Conservation (phyloP, 2,797 vertebrate genomes). For the Chloroceryle inda region DNA sequence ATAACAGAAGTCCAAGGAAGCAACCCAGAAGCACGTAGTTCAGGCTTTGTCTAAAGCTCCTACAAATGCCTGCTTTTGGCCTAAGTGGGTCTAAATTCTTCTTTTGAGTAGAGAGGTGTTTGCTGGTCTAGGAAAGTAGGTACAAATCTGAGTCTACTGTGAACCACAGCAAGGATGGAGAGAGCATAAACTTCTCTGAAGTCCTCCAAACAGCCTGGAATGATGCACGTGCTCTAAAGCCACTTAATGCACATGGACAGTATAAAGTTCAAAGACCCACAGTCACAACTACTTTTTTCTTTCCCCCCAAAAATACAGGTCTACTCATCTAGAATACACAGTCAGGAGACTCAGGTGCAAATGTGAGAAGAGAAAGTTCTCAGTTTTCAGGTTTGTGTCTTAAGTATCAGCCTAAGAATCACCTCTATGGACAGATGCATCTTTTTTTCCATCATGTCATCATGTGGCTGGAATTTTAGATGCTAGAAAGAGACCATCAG, state of each 20-base stretch:
- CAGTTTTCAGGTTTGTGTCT: rapidly evolving
- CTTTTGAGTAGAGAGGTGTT: neutral
- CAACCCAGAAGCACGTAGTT: neutral
- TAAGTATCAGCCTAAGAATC: neutral
- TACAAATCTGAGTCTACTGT: neutral
- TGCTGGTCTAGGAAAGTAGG: neutral
- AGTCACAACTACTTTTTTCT: neutral
- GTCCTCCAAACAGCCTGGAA: rapidly evolving
- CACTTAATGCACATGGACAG: rapidly evolving
- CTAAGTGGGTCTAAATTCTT: neutral
- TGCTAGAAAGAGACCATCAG: neutral
- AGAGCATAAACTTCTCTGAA: neutral
- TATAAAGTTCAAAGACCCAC: rapidly evolving
- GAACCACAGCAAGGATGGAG: neutral
- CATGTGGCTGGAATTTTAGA: neutral
- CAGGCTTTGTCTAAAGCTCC: neutral
- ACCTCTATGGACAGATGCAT: neutral
- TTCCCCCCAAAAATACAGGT: neutral
- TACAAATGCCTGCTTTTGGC: neutral
- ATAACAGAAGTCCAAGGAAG: neutral
- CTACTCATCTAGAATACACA: neutral
- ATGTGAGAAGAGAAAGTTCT: neutral
- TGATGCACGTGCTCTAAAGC: neutral
- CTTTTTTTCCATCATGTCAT: neutral
- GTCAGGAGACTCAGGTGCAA: rapidly evolving